Evolutionary conservation across 2,888 invertebrate genomes (phyloP).

Genomic region (Chaetogeoica ovagalla): DNA sequence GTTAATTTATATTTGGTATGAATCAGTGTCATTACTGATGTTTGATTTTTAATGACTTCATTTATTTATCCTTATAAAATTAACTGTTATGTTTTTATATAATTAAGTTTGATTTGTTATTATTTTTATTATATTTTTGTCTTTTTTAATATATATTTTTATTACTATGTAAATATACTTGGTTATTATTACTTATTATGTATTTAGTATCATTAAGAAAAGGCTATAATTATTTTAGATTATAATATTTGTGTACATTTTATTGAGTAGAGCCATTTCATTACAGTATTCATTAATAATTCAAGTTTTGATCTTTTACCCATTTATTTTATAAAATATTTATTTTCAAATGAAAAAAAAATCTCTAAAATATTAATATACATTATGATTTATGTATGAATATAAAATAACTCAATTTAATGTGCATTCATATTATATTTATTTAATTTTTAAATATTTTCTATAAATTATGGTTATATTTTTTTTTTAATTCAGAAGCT

Average conservation of each 20-base stretch:
- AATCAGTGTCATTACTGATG: constrained; percentile 6
- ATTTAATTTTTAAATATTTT: constrained; percentile 14
- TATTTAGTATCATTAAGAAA: constrained; percentile 12
- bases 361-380: not conserved
- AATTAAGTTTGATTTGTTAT: constrained; percentile 41
- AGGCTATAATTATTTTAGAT: constrained; percentile 4
- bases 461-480: constrained; percentile 26
- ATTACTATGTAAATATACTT: constrained; percentile 22
- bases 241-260: constrained; percentile 20
- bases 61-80: constrained; percentile 30
- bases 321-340: not conserved
- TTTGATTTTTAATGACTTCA: constrained; percentile 22
- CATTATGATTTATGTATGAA: not conserved
- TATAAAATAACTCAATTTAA: constrained; percentile 12
- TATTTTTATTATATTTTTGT: constrained; percentile 38
- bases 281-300: constrained; percentile 5
- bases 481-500: constrained; percentile 38
- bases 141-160: constrained; percentile 33
- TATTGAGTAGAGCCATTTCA: constrained; percentile 34
- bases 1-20: constrained; percentile 8
- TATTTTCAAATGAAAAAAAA: not conserved
- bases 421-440: constrained; percentile 18
- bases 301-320: too few relatives aligned
- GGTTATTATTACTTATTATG: constrained; percentile 36
- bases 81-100: constrained; percentile 31